Base-by-base conservation (phyloP, 2,113 vertebrate genomes). In the Gasterosteus aculeatus region DNA sequence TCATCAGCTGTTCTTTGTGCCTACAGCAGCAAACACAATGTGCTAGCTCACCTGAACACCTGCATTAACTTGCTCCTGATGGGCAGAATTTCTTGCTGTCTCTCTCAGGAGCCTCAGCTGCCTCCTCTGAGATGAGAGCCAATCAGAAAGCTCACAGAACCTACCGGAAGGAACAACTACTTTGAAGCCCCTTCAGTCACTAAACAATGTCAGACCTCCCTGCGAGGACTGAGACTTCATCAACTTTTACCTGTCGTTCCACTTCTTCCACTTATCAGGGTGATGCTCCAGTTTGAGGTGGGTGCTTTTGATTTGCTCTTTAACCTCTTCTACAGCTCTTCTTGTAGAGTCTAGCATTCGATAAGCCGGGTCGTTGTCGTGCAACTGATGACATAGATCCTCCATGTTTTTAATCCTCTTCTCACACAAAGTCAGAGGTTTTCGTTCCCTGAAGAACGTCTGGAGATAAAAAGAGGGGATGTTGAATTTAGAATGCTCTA, bases 221-320 rank as follows among this genome's bases (percentile, higher is more conserved):
- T 53, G 18, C 49, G 15, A 69, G 3, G 41, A 26, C 6, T 22
- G 11, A 49, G 8, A 39, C 47, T 66, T 16, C 58, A 12, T 31
- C 3, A 0, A 3, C 29, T 18, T 69, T 78, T 89, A 99, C 97
- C 96, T 98, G 85, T 90, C 90, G 1, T 89, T 89, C 72, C 96
- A 99, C 81, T 95, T 93, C 83, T 93, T 95, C 98, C 98, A 99
- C 87, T 95, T 96, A 86, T 98, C 95, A 0, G 95, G 95, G 69
- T 95, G 91, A 64, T 95, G 94, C 83, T 94, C 87, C n/a, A 99
- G 91, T 77, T 94, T 94, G 44, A 72, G 4, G 10, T 94, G 92
- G 2, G 93, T 93, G 76, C 67, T 85, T 38, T 92, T 93, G 57
- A 98, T 95, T 75, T 95, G 93, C 41, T 88, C 92, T 74, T 89